A percentile compares a stretch with the other conserved stretches of the same genome.
Conservation (phyloP, 2,797 vertebrate genomes). For the Phalloptychus januarius region DNA sequence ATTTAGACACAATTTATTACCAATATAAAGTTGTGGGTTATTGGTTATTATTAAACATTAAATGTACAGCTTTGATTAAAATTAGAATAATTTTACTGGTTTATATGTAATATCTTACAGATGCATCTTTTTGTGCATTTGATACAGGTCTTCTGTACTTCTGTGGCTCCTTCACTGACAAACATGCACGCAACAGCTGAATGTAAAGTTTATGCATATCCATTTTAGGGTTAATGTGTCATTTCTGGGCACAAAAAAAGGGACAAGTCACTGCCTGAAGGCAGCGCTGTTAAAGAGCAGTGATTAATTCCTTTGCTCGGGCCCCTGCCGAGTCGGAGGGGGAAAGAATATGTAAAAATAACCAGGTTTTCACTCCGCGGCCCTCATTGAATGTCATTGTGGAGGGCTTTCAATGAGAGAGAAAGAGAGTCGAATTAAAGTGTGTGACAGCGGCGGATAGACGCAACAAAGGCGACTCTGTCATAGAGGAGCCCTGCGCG, state of each 20-base stretch:
- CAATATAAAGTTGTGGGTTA: background rate
- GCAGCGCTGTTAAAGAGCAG: constrained; percentile 92
- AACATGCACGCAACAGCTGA: constrained; percentile 65
- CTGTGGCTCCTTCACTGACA: constrained; percentile 47
- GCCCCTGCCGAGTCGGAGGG: constrained; percentile 85
- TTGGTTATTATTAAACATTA: background rate
- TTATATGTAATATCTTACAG: background rate
- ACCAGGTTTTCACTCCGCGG: constrained; percentile 97
- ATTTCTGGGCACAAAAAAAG: constrained; percentile 78
- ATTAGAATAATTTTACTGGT: background rate
- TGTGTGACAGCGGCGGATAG: constrained; percentile 99
- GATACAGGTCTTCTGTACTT: constrained; percentile 24
- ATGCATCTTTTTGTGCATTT: background rate
- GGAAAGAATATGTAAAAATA: constrained; percentile 98
- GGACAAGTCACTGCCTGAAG: constrained; percentile 82
- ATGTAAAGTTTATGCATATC: constrained; percentile 78
- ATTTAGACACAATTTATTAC: background rate
- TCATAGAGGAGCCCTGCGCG: constrained; percentile 95
- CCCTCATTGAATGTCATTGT: constrained; percentile 99
- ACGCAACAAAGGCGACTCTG: constrained; percentile 99
- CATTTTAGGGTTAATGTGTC: constrained; percentile 82
- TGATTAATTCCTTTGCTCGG: constrained; percentile 93
- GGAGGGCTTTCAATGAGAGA: constrained; percentile 99
- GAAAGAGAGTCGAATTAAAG: constrained; percentile 99
- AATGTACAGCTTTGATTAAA: background rate